Percentiles rank a stretch among this genome's conserved stretches.
Evolutionary conservation across 2,113 vertebrate genomes (phyloP).

Genomic region (Hucho hucho): DNA sequence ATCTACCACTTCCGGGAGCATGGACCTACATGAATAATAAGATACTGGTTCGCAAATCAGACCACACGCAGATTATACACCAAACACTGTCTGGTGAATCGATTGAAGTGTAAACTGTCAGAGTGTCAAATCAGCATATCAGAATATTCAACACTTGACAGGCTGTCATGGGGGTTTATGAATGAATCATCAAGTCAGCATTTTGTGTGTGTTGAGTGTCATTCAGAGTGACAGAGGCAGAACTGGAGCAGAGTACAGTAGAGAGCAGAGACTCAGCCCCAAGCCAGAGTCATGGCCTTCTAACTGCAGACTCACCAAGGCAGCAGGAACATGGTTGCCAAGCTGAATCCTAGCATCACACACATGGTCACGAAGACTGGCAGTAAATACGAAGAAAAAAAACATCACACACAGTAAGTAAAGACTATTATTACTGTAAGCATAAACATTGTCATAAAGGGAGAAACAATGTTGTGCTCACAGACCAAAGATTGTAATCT

Average conservation of each 20-base stretch:
- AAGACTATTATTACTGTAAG: neutral
- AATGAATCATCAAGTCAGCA: slow-evolving; percentile 39
- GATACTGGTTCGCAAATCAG: neutral
- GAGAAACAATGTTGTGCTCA: slow-evolving; percentile 46
- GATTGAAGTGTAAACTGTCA: too few species aligned
- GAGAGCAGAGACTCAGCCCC: neutral
- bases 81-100: neutral
- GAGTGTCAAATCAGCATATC: too few species aligned
- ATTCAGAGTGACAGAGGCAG: slow-evolving; percentile 35
- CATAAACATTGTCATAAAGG: neutral
- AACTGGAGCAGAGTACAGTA: neutral
- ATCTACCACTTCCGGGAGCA: slow-evolving; percentile 77
- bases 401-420: neutral
- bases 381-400: slow-evolving; percentile 42
- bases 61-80: neutral
- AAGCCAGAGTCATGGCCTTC: too few species aligned
- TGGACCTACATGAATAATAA: slow-evolving; percentile 65
- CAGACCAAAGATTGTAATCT: slow-evolving; percentile 66
- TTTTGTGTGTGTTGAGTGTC: slow-evolving; percentile 27
- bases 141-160: slow-evolving; percentile 17
- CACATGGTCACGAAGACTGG: slow-evolving; percentile 65
- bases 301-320: slow-evolving; percentile 72
- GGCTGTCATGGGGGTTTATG: slow-evolving; percentile 6
- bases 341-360: slow-evolving; percentile 69
- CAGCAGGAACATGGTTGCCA: slow-evolving; percentile 70